Percentiles rank a stretch among this genome's conserved stretches.
Conservation (phyloP, 2,888 invertebrate genomes). For the Philereme vetulata region DNA sequence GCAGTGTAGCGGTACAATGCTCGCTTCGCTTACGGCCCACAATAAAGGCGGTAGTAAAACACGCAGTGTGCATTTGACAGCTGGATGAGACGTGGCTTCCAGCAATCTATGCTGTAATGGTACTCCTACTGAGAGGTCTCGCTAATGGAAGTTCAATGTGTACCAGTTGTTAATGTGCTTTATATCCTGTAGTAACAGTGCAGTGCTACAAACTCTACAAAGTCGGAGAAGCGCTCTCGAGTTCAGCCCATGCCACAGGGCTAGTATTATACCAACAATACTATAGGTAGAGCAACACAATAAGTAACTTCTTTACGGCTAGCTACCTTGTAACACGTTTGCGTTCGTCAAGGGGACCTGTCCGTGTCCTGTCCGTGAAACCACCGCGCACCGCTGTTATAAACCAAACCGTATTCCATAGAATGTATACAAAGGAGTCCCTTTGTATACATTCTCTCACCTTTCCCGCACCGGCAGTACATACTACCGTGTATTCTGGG, state of each 20-base stretch:
- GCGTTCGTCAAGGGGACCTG: conserved; percentile 5
- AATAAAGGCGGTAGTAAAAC: conserved; percentile 23
- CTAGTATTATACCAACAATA: too few species aligned
- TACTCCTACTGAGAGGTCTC: neutral
- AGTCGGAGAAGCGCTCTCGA: neutral
- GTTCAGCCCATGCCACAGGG: neutral
- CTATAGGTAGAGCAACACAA: too few species aligned
- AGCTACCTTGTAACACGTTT: too few species aligned
- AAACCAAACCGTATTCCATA: conserved; percentile 12
- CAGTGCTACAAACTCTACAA: neutral
- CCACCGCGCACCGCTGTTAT: conserved; percentile 1
- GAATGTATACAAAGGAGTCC: conserved; percentile 15
- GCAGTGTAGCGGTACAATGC: conserved; percentile 16
- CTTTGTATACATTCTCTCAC: neutral
- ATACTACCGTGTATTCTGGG: conserved; percentile 6
- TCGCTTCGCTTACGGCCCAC: conserved; percentile 19
- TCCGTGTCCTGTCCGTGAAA: conserved; percentile 3
- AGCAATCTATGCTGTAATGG: neutral
- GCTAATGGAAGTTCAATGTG: conserved; percentile 26
- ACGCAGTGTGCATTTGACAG: conserved; percentile 20
- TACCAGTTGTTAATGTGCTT: neutral
- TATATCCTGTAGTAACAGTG: neutral
- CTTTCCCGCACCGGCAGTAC: conserved; percentile 6
- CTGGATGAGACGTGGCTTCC: neutral
- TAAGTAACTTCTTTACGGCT: too few species aligned